Conservation (phyloP, 2,888 invertebrate species). For the Phortica magna region DNA sequence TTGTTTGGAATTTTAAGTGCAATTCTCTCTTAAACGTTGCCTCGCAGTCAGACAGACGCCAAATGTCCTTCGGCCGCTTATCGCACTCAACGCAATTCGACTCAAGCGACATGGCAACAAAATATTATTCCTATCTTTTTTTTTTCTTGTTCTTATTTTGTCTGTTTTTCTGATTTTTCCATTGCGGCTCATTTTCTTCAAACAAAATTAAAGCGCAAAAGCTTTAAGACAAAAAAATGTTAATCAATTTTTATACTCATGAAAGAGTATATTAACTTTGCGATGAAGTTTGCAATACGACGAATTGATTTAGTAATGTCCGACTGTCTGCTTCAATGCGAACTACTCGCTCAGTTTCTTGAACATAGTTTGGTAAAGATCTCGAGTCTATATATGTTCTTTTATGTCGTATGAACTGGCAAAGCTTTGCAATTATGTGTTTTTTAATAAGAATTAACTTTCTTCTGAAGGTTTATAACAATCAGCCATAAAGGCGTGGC, state of each 20-base stretch:
- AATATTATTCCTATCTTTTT: conserved; percentile 24
- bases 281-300: background rate
- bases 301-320: no score
- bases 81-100: conserved; percentile 8
- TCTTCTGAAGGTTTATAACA: no score
- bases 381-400: no score
- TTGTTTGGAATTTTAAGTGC: conserved; percentile 34
- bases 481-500: no score
- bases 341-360: no score
- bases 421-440: no score
- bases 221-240: conserved; percentile 35
- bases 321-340: no score
- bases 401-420: no score
- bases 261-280: background rate
- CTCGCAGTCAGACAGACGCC: conserved; percentile 49
- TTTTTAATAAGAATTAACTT: no score
- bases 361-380: no score
- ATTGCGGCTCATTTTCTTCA: conserved; percentile 45
- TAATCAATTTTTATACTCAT: background rate
- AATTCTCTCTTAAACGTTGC: conserved; percentile 6
- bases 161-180: conserved; percentile 26
- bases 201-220: conserved; percentile 67
- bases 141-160: conserved; percentile 32
- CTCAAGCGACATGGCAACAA: conserved; percentile 3
- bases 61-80: conserved; percentile 62